Conservation (phyloP, 1,140 invertebrate genomes). For the Apocrypta bakeri region DNA sequence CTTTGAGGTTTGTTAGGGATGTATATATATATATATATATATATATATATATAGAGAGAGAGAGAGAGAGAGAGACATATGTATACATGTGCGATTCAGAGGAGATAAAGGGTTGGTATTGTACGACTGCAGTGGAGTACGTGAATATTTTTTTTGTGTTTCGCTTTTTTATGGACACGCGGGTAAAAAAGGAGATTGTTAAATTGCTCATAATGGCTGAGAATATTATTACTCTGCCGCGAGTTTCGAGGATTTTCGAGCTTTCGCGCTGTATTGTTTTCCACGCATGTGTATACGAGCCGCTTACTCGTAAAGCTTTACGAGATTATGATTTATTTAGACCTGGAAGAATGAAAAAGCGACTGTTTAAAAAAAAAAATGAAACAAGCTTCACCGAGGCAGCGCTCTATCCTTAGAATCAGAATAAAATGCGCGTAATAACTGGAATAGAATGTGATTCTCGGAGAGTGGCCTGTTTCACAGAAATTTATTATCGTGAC, state of each 20-base stretch:
- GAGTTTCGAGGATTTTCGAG: no score
- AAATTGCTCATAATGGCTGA: no score
- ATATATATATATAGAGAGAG: constrained; percentile 5
- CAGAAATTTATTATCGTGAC: constrained; percentile 26
- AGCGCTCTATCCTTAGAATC: background rate
- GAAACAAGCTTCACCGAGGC: no score
- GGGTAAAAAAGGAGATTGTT: no score
- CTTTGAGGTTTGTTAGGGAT: background rate
- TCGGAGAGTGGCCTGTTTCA: background rate
- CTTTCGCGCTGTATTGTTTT: background rate
- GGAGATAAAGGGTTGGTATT: background rate
- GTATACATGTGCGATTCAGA: background rate
- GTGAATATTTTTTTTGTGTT: no score
- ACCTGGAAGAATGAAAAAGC: background rate
- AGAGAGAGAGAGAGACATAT: no score
- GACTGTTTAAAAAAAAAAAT: no score
- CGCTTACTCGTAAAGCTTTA: background rate
- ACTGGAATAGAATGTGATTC: background rate
- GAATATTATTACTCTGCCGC: no score
- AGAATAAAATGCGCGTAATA: constrained; percentile 8
- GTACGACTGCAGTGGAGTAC: background rate
- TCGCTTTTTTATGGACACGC: no score
- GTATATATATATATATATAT: constrained; percentile 9
- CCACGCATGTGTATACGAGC: background rate
- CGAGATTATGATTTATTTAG: background rate